phyloP scores from a whole-genome alignment of 2,113 vertebrate species.

The Ceyx margarethae region DNA sequence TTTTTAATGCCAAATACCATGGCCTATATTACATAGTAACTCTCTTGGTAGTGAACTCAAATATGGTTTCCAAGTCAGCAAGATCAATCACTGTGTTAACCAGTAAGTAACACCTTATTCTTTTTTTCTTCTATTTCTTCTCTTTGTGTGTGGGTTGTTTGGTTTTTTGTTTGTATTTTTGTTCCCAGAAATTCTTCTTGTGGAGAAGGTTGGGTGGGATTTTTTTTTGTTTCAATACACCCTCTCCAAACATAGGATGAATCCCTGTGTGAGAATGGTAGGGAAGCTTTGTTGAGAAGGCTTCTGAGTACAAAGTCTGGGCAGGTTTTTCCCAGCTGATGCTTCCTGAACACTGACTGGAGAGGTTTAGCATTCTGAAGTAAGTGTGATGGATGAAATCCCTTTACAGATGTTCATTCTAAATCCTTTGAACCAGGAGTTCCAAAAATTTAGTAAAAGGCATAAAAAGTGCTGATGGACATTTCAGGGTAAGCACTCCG shows the following conservation, averaged over 20 bases:
- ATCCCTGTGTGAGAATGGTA: neutral
- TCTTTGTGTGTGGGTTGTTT: neutral
- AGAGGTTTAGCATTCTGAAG: neutral
- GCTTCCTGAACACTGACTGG: neutral
- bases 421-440: neutral
- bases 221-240: neutral
- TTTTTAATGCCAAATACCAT: constrained; percentile 87
- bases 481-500: neutral
- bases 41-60: constrained; percentile 79
- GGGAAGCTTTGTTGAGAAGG: neutral
- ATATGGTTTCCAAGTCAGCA: constrained; percentile 79
- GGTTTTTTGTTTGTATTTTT: too few relatives aligned
- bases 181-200: neutral
- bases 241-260: neutral
- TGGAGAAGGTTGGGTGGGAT: neutral
- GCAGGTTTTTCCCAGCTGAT: neutral
- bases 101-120: constrained; percentile 77
- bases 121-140: neutral
- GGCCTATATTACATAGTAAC: constrained; percentile 89
- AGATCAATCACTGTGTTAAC: constrained; percentile 86
- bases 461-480: neutral
- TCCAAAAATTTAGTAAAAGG: neutral
- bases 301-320: neutral
- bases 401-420: neutral
- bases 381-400: neutral